Percentiles rank a stretch among this genome's conserved stretches.
phyloP scores from a whole-genome alignment of 2,888 invertebrate genomes.

The Cepaea hortensis region DNA sequence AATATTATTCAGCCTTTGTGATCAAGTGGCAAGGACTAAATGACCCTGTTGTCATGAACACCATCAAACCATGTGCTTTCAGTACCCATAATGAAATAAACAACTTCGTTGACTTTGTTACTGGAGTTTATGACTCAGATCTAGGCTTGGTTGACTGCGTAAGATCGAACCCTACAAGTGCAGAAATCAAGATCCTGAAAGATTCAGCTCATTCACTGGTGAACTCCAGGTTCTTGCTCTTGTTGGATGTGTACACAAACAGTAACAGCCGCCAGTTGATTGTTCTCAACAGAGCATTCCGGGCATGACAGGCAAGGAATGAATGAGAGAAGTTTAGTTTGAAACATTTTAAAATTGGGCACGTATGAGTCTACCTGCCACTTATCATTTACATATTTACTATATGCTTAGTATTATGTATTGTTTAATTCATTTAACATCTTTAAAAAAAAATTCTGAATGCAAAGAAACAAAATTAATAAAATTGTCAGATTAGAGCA shows the following conservation, averaged over 20 bases:
- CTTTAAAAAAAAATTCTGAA: no score
- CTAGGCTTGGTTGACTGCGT: slow-evolving; percentile 10
- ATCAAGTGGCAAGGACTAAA: slow-evolving; percentile 47
- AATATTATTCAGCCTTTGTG: slow-evolving; percentile 14
- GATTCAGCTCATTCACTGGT: not conserved
- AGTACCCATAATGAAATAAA: not conserved
- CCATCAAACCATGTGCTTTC: slow-evolving; percentile 33
- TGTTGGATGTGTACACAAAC: slow-evolving; percentile 39
- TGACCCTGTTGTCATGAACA: slow-evolving; percentile 36
- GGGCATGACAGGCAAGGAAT: not conserved
- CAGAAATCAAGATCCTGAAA: not conserved
- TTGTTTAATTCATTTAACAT: no score
- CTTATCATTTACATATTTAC: no score
- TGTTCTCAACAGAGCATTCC: slow-evolving; percentile 31
- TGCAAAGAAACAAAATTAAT: no score
- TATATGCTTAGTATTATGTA: no score
- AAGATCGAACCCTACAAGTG: not conserved
- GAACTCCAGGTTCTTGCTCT: slow-evolving; percentile 10
- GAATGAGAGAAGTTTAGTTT: not conserved
- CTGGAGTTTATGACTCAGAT: slow-evolving; percentile 36
- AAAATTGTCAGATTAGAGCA: no score
- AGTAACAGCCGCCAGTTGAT: slow-evolving; percentile 17
- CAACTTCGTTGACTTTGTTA: slow-evolving; percentile 14
- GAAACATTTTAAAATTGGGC: no score
- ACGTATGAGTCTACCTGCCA: no score